Evolutionary conservation across 2,797 vertebrate genomes (phyloP), one percentile per base, ranked within the genome.

Genomic region (Galagoides demidoff): DNA sequence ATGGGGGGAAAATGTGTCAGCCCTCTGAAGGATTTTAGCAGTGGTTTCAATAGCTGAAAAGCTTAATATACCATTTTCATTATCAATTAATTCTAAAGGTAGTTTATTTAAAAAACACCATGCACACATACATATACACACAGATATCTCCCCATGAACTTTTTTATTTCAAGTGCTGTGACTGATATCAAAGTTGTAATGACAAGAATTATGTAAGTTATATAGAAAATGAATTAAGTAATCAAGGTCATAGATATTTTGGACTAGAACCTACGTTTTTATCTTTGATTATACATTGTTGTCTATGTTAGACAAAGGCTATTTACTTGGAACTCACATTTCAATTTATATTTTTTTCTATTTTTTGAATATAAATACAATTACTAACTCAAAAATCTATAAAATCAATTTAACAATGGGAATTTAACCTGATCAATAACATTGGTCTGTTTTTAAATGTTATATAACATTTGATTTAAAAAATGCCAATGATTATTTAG

Each of bases 1-100:
- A 96, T 84, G 31, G n/a, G 70, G 27, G 10, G 34, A 87, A 96
- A 96, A 96, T 96, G 89, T 96, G 91, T 97, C 93, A 97, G 91
- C 92, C 68, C 96, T 90, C 95, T 94, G 45, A 96, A 96, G 92
- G 25, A 92, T 96, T 96, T 95, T 71, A 86, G 49, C 66, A 85
- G 57, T 74, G 23, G 12, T 8, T 89, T 1, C 73, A 91, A 59
- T 61, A 96, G 71, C 85, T 92, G 91, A 91, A 94, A 95, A 49
- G 4, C 9, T 22, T 76, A 86, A 74, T 49, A 68, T 12, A 79
- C n/a, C 9, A 31, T 71, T 96, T 64, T 49, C 6, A 49, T 83
- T 74, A 59, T 88, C 34, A n/a, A 39, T 92, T 89, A 61, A 89
- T 95, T 95, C 45, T 92, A 92, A 86, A 20, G 57, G 23, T 68